These are phyloP conservation scores for Brachionus sp. DNA, from an alignment of 1,140 invertebrate genomes.

Conservation along the genomic window DNA sequence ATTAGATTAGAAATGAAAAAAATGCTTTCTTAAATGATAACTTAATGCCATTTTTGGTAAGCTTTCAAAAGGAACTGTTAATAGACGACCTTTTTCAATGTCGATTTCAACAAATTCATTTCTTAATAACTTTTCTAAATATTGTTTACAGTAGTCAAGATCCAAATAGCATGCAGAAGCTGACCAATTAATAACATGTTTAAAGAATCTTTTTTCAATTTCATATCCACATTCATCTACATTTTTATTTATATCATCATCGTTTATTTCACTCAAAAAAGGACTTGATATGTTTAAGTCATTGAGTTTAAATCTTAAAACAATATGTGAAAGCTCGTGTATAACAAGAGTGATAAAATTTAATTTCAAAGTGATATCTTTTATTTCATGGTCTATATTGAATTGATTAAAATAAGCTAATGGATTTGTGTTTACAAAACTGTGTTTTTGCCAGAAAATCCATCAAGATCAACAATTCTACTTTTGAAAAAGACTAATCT, in stretches of 20 bases:
- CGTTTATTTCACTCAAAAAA: not conserved
- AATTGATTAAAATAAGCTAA: not conserved
- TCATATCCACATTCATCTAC: not conserved
- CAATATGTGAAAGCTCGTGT: not conserved
- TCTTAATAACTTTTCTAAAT: not conserved
- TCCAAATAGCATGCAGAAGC: not conserved
- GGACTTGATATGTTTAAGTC: not conserved
- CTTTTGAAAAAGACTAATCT: not conserved
- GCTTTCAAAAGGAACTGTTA: not conserved
- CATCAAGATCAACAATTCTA: not conserved
- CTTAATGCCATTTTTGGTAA: constrained; percentile 2
- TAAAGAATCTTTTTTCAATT: not conserved
- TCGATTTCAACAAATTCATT: not conserved
- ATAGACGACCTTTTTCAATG: not conserved
- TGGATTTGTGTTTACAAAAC: not conserved
- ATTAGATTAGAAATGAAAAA: not conserved
- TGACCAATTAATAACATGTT: not conserved
- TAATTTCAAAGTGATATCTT: not conserved
- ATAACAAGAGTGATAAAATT: not conserved
- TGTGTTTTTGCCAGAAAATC: not conserved
- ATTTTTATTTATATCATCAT: not conserved
- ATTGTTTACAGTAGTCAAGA: not conserved
- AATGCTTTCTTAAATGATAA: not conserved
- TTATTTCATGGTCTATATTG: not conserved
- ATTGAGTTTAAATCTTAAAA: not conserved